Percentiles rank a stretch among this genome's conserved stretches.
Conservation (phyloP, 2,113 vertebrate genomes). For the Cichladusa arquata region DNA sequence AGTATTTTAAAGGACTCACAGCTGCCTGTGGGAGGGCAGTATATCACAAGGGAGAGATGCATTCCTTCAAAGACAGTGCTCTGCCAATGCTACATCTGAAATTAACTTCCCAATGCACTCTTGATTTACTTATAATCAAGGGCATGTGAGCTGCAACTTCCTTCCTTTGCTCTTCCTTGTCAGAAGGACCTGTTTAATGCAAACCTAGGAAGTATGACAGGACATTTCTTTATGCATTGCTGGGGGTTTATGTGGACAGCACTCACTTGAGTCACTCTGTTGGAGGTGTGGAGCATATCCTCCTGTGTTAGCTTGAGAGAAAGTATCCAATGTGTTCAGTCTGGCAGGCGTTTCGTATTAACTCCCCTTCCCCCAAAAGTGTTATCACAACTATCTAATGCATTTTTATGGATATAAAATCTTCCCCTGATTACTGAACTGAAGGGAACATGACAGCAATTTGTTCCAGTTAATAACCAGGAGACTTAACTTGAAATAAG, state of each 20-base stretch:
- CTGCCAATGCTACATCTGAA: background rate
- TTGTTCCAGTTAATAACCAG: constrained; percentile 35
- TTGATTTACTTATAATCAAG: background rate
- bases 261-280: background rate
- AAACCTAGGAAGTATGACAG: background rate
- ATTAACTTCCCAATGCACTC: background rate
- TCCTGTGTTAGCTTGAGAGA: background rate
- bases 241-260: background rate
- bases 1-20: background rate
- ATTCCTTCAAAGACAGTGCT: background rate
- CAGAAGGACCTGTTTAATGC: background rate
- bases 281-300: background rate
- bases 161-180: constrained; percentile 21
- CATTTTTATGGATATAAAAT: constrained; percentile 30
- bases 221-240: background rate
- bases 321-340: background rate
- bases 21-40: background rate
- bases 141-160: background rate
- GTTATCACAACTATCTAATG: constrained; percentile 28
- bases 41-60: background rate
- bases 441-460: constrained; percentile 42
- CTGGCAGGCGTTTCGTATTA: constrained; percentile 22
- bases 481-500: constrained; percentile 23
- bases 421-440: constrained; percentile 12
- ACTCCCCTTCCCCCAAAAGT: background rate